A percentile compares a stretch with the other conserved stretches of the same genome.
phyloP scores from a whole-genome alignment of 2,797 vertebrate species.

The Danio albolineatus region DNA sequence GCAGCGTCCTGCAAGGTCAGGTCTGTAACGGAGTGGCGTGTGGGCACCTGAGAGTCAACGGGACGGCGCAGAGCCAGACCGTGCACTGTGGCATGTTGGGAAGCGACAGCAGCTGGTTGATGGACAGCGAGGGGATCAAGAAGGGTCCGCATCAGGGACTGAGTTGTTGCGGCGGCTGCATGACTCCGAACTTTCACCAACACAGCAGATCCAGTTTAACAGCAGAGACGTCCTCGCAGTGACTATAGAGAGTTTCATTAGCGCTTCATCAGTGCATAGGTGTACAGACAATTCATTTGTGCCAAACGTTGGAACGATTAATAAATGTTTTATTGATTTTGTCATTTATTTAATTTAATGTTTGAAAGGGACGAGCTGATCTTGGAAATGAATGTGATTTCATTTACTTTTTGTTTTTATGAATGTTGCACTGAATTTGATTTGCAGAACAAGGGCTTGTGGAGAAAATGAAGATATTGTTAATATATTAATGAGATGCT shows the following conservation, averaged over 20 bases:
- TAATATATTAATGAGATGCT: slow-evolving; percentile 27
- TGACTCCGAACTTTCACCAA: slow-evolving; percentile 85
- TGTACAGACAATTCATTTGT: slow-evolving; percentile 4
- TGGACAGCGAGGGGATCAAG: slow-evolving; percentile 76
- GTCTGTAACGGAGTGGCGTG: slow-evolving; percentile 72
- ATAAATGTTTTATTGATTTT: slow-evolving; percentile 18
- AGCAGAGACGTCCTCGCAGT: slow-evolving; percentile 87
- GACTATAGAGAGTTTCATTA: slow-evolving; percentile 54
- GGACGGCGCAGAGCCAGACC: slow-evolving; percentile 68
- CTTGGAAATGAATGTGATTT: neutral
- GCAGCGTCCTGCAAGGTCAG: slow-evolving; percentile 87
- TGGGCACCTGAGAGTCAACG: slow-evolving; percentile 65
- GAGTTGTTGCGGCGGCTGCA: slow-evolving; percentile 79
- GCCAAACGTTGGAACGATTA: slow-evolving; percentile 8
- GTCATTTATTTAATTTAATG: slow-evolving; percentile 13
- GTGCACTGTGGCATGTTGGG: slow-evolving; percentile 73
- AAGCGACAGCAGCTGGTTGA: slow-evolving; percentile 82
- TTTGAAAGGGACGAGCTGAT: slow-evolving; percentile 20
- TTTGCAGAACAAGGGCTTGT: slow-evolving; percentile 10
- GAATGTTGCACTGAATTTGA: slow-evolving; percentile 41
- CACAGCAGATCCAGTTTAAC: slow-evolving; percentile 81
- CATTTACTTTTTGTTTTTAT: slow-evolving; percentile 25
- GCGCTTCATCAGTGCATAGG: slow-evolving; percentile 5
- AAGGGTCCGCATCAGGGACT: slow-evolving; percentile 84
- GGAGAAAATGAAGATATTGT: neutral